These are phyloP conservation scores for Spodoptera picta DNA, from an alignment of 2,888 invertebrate genomes.

Conservation along the genomic window DNA sequence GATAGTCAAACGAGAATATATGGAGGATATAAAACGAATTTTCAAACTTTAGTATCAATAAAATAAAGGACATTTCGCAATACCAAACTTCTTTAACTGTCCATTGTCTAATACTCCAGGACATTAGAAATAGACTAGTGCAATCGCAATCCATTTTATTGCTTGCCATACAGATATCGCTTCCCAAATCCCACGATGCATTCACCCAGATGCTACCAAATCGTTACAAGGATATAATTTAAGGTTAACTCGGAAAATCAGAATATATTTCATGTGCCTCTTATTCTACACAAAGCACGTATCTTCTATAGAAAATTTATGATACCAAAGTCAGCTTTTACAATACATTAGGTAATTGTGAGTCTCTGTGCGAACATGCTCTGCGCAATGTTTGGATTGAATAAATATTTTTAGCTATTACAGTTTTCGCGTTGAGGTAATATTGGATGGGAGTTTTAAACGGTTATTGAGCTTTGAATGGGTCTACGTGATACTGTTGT, in stretches of 20 bases:
- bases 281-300: slow-evolving; percentile 54
- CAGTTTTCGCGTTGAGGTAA: slow-evolving; percentile 30
- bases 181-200: slow-evolving; percentile 40
- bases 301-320: slow-evolving; percentile 45
- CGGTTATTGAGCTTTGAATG: slow-evolving; percentile 28
- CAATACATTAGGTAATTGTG: slow-evolving; percentile 58
- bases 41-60: not conserved
- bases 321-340: slow-evolving; percentile 50
- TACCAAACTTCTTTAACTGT: slow-evolving; percentile 2
- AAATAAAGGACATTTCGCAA: slow-evolving; percentile 7
- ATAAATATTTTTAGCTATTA: slow-evolving; percentile 33
- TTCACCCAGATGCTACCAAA: slow-evolving; percentile 43
- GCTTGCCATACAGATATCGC: slow-evolving; percentile 30
- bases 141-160: slow-evolving; percentile 49
- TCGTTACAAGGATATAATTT: slow-evolving; percentile 50
- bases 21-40: too few relatives aligned
- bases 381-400: slow-evolving; percentile 20
- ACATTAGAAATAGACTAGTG: slow-evolving; percentile 38
- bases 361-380: slow-evolving; percentile 34
- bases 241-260: slow-evolving; percentile 43
- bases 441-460: slow-evolving; percentile 24
- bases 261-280: slow-evolving; percentile 53
- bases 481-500: slow-evolving; percentile 5
- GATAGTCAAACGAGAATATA: too few relatives aligned
- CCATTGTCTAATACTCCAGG: slow-evolving; percentile 26